Base-by-base conservation (phyloP, 2,888 invertebrate genomes). In the Lobophora halterata region DNA sequence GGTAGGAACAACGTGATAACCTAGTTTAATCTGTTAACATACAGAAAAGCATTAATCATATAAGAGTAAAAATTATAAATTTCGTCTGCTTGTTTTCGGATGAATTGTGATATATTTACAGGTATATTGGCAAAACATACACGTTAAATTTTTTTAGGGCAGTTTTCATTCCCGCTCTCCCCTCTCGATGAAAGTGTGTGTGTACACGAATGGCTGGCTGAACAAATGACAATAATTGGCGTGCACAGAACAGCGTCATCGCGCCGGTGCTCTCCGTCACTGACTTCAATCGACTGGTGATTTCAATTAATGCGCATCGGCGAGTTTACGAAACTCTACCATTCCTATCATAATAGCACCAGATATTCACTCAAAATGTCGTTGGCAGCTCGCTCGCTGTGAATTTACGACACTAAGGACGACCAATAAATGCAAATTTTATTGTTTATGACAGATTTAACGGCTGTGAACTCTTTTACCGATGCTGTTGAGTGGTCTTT, bases 351-450 rank as follows among this genome's bases (percentile, higher is more conserved):
- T 74, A 73, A 78, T 71, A 61, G 69, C 60, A 71, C 61, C 69
- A 73, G 76, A 81, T 67, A 80, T 85, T 80, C 79, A 80, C 76
- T 82, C 72, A 78, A 79, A 85, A 77, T 77, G 80, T 80, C 81
- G 78, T 81, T 81, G 74, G 75, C 79, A 83, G 77, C 64, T 81
- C 72, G 66, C 79, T 79, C 67, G 62, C 65, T 68, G 71, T 70
- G 69, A 78, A 79, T 83, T 86, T 85, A 86, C 71, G 78, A 74
- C 73, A 69, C 65, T 70, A 73, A 72, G 69, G 81, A 82, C 79
- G 81, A 75, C 80, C 83, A 80, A 86, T 87, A 86, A 87, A 87
- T 87, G 86, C 78, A 85, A 85, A 87, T 88, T 87, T 87, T 81
- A 86, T 85, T 80, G 80, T 85, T 85, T 85, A 83, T 82, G 74